Percentiles rank a stretch among this genome's conserved stretches.
phyloP scores from a whole-genome alignment of 1,140 invertebrate genomes.

The Drosophila nigromelanica region DNA sequence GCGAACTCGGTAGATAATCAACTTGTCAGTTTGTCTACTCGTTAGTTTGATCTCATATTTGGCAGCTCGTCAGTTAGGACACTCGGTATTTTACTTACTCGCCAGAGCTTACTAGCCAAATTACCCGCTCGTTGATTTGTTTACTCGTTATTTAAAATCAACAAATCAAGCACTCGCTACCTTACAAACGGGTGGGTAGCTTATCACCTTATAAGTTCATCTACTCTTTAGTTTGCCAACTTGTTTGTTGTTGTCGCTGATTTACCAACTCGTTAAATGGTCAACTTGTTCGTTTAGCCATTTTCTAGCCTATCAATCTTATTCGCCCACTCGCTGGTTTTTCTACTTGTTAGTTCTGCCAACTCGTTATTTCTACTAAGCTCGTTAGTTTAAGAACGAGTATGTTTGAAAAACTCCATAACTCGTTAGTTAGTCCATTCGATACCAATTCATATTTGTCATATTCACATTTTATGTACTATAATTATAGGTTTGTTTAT shows the following conservation, averaged over 20 bases:
- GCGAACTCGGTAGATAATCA: no score
- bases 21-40: background rate
- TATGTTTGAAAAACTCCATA: no score
- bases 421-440: background rate
- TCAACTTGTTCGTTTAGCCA: background rate
- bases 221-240: background rate
- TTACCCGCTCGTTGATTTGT: no score
- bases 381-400: no score
- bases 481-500: slow-evolving; percentile 15
- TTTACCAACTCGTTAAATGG: no score
- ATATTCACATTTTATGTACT: background rate
- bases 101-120: background rate
- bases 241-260: background rate
- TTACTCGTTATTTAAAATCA: no score
- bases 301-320: background rate
- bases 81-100: background rate
- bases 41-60: background rate
- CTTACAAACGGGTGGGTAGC: background rate
- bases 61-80: background rate
- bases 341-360: background rate
- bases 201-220: background rate
- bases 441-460: background rate
- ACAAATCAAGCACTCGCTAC: no score
- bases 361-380: background rate
- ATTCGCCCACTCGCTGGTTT: background rate